phyloP scores from a whole-genome alignment of 1,140 invertebrate genomes.

The Leptinotarsa texana region DNA sequence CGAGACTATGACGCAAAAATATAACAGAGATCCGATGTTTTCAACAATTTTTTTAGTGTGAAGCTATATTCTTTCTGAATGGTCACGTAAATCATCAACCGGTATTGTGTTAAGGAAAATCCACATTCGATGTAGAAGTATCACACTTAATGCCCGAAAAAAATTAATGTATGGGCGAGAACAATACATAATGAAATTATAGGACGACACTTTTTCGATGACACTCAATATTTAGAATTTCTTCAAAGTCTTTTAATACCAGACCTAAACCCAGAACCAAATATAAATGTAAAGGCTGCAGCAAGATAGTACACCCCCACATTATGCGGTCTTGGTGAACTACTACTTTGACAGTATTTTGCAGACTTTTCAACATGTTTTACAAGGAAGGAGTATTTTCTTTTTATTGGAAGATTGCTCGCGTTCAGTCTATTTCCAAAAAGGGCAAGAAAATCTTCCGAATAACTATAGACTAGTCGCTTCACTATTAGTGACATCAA shows the following conservation, averaged over 20 bases:
- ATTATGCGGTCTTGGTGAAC: slow-evolving; percentile 9
- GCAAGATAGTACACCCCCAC: slow-evolving; percentile 13
- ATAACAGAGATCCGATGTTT: background rate
- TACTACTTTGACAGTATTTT: slow-evolving; percentile 13
- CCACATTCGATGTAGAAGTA: background rate
- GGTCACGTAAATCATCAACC: background rate
- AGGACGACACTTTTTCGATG: background rate
- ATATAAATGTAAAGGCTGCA: slow-evolving; percentile 6
- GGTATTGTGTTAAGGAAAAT: background rate
- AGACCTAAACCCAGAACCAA: background rate
- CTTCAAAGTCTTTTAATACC: background rate
- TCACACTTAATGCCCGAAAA: background rate
- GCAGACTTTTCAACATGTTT: background rate
- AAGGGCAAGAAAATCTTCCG: no score
- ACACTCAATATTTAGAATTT: slow-evolving; percentile 18
- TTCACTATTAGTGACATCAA: no score
- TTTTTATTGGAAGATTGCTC: no score
- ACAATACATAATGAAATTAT: background rate
- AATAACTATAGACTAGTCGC: no score
- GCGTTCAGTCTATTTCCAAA: no score
- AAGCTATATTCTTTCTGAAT: background rate
- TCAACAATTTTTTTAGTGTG: background rate
- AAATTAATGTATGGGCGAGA: slow-evolving; percentile 10
- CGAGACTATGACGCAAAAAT: background rate
- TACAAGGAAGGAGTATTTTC: no score